Percentiles rank a stretch among this genome's conserved stretches.
These are phyloP conservation scores for Xiphorhynchus erythropygius DNA, from an alignment of 2,797 vertebrate genomes.

Conservation along the genomic window DNA sequence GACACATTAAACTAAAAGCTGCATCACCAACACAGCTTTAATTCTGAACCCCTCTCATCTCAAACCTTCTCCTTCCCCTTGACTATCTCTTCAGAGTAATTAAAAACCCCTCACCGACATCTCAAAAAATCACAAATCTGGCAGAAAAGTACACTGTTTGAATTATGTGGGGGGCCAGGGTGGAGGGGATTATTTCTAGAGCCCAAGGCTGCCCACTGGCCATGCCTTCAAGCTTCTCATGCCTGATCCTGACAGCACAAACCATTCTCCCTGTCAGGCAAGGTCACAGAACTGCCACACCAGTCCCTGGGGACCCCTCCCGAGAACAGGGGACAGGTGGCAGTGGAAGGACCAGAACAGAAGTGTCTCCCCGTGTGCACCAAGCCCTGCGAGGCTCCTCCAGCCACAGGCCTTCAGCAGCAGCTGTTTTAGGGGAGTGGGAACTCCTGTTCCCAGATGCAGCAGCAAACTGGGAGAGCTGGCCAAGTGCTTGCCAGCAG, in stretches of 20 bases:
- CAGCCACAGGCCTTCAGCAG: neutral
- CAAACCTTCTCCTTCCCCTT: neutral
- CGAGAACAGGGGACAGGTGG: neutral
- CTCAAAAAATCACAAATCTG: neutral
- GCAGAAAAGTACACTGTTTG: neutral
- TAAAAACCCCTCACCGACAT: neutral
- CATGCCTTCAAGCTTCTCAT: neutral
- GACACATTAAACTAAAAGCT: neutral
- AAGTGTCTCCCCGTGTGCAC: neutral
- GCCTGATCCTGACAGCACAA: neutral
- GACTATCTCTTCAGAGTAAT: neutral
- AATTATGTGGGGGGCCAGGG: neutral
- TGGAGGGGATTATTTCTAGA: neutral
- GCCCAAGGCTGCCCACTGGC: neutral
- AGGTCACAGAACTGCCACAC: neutral
- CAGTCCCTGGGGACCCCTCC: neutral
- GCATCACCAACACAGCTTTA: neutral
- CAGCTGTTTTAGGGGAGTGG: neutral
- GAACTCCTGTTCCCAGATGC: accelerated
- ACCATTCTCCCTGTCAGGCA: neutral
- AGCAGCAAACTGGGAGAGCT: neutral
- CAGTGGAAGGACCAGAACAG: neutral
- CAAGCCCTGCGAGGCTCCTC: neutral
- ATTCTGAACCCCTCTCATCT: neutral
- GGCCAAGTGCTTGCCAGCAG: neutral